Base-by-base conservation (phyloP, 2,113 vertebrate genomes). In the Morphnarchus princeps region DNA sequence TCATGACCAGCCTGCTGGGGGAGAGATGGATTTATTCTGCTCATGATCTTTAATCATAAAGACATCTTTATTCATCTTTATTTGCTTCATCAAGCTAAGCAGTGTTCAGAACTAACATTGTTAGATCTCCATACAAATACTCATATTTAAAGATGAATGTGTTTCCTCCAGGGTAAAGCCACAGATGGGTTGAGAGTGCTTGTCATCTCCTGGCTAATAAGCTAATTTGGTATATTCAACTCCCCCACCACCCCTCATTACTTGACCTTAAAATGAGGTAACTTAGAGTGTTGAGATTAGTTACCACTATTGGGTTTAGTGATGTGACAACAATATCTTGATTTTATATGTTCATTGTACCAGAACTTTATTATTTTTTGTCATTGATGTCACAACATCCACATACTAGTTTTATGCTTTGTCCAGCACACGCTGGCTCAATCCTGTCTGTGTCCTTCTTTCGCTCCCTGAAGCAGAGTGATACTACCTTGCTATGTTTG, bases 21-120 rank as follows among this genome's bases (percentile, higher is more conserved):
- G 12, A 90, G 58, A 81, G 55, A 55, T 92, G 45, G 50, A 29
- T 82, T 97, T 94, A 66, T 92, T 90, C 58, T 83, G 74, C 25
- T 90, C 85, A 4, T 83, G 69, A 71, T 78, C 36, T 94, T 83
- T 76, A 81, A 61, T 95, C n/a, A 52, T 92, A 57, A 67, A 92
- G 89, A 52, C 50, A n/a, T 73, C 34, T 93, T 87, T 89, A 86
- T 93, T 86, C 67, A 67, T 85, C 67, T 94, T 80, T 71, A 71
- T 96, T 91, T 89, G 29, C 81, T 93, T 96, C 82, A 92, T 92
- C 80, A 63, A 19, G 63, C 65, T 81, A 92, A 91, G 40, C 61
- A 65, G 49, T 63, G n/a, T 94, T 92, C 36, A 69, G 76, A 92
- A 57, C 52, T 84, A 72, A 40, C 47, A 6, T 55, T 79, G 65